Conservation (phyloP, 2,113 vertebrate species). For the Sitta europaea region DNA sequence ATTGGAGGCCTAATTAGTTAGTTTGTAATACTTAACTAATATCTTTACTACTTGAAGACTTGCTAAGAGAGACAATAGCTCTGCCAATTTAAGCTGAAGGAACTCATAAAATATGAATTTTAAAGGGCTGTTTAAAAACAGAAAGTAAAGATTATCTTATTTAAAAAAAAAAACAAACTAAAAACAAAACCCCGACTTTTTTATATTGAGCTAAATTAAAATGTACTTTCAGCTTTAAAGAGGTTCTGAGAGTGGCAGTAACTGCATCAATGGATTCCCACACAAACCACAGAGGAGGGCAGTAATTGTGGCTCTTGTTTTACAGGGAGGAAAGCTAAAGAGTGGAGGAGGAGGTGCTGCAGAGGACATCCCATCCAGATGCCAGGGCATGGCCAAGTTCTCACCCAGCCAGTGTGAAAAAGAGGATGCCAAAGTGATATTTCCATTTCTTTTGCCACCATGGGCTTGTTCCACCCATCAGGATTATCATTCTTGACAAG, state of each 20-base stretch:
- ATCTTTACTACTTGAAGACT: not conserved
- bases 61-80: not conserved
- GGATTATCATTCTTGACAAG: not conserved
- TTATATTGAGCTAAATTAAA: not conserved
- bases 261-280: not conserved
- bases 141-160: not conserved
- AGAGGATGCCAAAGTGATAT: not conserved
- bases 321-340: not conserved
- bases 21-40: not conserved
- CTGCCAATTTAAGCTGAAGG: not conserved
- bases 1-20: conserved; percentile 17
- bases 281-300: not conserved
- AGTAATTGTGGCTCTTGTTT: not conserved
- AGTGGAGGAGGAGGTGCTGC: not conserved
- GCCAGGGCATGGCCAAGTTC: not conserved
- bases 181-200: not conserved
- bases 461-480: not conserved
- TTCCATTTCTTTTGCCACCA: not conserved
- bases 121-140: not conserved
- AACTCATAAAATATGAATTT: not conserved
- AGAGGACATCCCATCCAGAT: accelerated
- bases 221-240: not conserved
- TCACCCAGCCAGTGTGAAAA: accelerated
- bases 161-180: not conserved
- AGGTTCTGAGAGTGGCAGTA: not conserved